A percentile compares a stretch with the other conserved stretches of the same genome.
phyloP scores from a whole-genome alignment of 2,113 vertebrate genomes.

The Conger conger region DNA sequence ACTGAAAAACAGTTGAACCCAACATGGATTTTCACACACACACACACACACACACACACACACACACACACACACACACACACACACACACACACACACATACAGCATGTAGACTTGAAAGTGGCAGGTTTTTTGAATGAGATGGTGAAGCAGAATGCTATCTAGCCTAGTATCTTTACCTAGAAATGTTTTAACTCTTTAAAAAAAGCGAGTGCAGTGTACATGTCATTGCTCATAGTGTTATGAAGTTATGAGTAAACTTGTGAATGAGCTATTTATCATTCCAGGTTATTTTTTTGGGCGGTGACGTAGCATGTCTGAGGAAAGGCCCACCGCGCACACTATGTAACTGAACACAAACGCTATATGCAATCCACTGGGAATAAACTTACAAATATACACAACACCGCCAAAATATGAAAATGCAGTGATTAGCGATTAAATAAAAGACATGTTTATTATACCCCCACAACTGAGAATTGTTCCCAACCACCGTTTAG shows the following conservation, averaged over 20 bases:
- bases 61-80: too few relatives aligned
- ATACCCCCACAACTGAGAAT: neutral
- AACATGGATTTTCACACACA: too few relatives aligned
- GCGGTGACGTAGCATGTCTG: neutral
- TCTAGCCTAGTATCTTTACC: too few relatives aligned
- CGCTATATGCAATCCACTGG: neutral
- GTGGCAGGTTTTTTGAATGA: too few relatives aligned
- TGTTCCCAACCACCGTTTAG: neutral
- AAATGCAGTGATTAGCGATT: neutral
- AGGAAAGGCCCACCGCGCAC: neutral
- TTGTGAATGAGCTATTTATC: neutral
- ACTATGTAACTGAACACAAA: neutral
- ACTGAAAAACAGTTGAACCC: too few relatives aligned
- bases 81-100: too few relatives aligned
- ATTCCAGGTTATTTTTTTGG: neutral
- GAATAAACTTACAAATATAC: too few relatives aligned
- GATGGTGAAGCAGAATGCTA: too few relatives aligned
- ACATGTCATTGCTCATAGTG: neutral
- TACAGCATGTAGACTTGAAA: too few relatives aligned
- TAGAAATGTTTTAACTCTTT: too few relatives aligned
- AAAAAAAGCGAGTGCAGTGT: too few relatives aligned
- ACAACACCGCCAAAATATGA: neutral
- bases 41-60: too few relatives aligned
- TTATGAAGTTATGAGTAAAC: neutral
- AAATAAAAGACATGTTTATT: neutral